A percentile compares a stretch with the other conserved stretches of the same genome.
phyloP scores from a whole-genome alignment of 2,113 vertebrate species.

The Jacana jacana region DNA sequence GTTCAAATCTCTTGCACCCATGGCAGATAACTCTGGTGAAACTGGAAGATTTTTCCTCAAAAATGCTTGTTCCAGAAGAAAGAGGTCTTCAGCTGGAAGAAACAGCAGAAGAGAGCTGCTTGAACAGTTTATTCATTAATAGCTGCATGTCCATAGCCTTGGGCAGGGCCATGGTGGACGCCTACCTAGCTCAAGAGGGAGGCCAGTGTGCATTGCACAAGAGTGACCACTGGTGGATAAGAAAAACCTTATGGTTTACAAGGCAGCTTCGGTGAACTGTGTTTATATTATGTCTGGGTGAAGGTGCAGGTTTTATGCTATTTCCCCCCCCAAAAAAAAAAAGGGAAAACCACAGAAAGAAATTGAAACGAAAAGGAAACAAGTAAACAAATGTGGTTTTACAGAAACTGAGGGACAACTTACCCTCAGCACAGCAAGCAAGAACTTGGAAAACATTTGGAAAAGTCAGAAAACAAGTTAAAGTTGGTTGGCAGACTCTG shows the following conservation, averaged over 20 bases:
- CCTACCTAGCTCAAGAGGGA: background rate
- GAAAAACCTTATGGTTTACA: background rate
- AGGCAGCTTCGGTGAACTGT: background rate
- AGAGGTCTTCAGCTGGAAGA: background rate
- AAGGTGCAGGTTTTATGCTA: background rate
- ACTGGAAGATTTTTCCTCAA: background rate
- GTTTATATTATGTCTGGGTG: background rate
- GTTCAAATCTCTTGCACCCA: background rate
- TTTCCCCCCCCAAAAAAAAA: background rate
- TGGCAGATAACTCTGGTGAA: background rate
- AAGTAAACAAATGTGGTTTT: slow-evolving; percentile 61
- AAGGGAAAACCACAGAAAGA: slow-evolving; percentile 22
- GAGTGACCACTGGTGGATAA: background rate
- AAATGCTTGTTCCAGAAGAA: background rate
- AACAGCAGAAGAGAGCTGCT: background rate
- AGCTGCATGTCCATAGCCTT: background rate
- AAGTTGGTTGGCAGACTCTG: slow-evolving; percentile 65
- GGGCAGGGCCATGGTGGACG: background rate
- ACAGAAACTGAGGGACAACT: slow-evolving; percentile 52
- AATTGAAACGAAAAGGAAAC: background rate
- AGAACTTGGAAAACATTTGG: slow-evolving; percentile 61
- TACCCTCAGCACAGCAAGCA: slow-evolving; percentile 30
- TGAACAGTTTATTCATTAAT: background rate
- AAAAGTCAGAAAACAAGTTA: slow-evolving; percentile 70
- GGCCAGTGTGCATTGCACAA: background rate